These are phyloP conservation scores for Trichonephila inaurata DNA, from an alignment of 1,140 invertebrate genomes.

Conservation along the genomic window DNA sequence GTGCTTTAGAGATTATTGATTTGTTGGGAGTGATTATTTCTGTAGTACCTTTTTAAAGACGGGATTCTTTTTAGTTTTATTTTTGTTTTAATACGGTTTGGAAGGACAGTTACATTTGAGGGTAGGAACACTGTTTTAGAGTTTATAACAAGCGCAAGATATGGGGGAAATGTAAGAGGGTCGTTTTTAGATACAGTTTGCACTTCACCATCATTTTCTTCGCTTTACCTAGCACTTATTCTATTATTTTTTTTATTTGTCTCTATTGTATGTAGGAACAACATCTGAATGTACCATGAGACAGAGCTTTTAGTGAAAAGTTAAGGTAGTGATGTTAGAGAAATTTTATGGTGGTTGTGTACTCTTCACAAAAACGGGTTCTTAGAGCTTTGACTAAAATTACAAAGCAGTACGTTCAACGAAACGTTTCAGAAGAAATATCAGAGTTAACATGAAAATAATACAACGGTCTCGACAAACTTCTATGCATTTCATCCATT, in stretches of 20 bases:
- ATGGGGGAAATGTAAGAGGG: background rate
- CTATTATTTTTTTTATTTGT: background rate
- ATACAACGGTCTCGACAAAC: no score
- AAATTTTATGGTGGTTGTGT: background rate
- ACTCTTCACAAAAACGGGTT: background rate
- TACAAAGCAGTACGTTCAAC: no score
- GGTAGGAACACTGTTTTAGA: background rate
- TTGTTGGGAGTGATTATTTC: slow-evolving; percentile 26
- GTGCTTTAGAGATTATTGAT: slow-evolving; percentile 3
- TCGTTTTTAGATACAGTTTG: background rate
- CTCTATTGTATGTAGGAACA: background rate
- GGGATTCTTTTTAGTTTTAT: background rate
- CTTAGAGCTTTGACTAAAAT: background rate
- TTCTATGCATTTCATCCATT: no score
- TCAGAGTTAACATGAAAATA: no score
- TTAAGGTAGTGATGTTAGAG: no score
- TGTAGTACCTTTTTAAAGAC: slow-evolving; percentile 18
- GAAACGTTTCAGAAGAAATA: no score
- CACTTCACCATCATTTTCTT: background rate
- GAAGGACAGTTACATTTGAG: background rate
- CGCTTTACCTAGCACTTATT: background rate
- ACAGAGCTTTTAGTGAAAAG: background rate
- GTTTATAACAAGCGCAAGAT: slow-evolving; percentile 31
- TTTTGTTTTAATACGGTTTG: background rate
- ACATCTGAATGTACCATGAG: background rate